Evolutionary conservation across 2,797 vertebrate species (phyloP).

Genomic region (Potorous gilbertii): DNA sequence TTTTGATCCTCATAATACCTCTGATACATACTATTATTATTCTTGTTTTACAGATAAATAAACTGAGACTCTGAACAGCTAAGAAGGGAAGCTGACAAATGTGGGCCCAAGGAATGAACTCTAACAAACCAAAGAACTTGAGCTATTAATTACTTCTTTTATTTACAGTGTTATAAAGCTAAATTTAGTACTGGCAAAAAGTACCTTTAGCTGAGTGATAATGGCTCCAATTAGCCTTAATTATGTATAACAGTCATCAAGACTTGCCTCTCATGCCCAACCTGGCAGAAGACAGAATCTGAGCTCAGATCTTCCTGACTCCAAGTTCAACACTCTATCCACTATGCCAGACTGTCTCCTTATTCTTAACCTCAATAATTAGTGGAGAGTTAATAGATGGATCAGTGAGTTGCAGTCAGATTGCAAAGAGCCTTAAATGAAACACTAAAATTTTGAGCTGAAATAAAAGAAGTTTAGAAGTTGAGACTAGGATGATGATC

Average conservation of each 20-base stretch:
- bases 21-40: neutral
- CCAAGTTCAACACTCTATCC: neutral
- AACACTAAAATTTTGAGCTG: neutral
- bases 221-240: neutral
- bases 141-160: neutral
- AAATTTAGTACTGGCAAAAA: neutral
- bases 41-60: neutral
- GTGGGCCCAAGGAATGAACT: neutral
- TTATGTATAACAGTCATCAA: neutral
- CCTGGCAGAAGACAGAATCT: neutral
- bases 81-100: neutral
- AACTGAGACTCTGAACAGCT: neutral
- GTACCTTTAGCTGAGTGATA: neutral
- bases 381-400: neutral
- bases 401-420: neutral
- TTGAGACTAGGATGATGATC: neutral
- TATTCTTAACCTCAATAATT: neutral
- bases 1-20: neutral
- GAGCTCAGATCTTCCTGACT: neutral
- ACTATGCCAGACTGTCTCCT: neutral
- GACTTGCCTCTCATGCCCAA: neutral
- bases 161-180: neutral
- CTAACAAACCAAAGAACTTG: neutral
- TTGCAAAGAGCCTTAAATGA: neutral
- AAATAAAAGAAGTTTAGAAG: neutral